Conservation (phyloP, 1,140 invertebrate species). For the Diabrotica virgifera region DNA sequence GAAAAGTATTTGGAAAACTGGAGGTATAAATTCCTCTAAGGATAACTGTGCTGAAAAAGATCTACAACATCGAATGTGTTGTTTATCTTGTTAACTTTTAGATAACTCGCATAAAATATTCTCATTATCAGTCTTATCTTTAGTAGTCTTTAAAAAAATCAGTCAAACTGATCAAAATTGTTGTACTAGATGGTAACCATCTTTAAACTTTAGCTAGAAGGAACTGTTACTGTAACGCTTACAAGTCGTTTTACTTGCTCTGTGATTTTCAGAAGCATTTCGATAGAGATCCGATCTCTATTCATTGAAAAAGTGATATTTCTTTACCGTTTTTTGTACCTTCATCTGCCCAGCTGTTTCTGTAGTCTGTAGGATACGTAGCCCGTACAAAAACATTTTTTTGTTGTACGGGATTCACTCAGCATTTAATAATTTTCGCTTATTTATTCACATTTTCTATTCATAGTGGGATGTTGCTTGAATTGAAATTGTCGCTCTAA, state of each 20-base stretch:
- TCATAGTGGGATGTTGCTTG: constrained; percentile 27
- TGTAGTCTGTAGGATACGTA: constrained; percentile 6
- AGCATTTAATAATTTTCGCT: constrained; percentile 22
- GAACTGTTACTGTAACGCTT: neutral
- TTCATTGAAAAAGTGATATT: constrained; percentile 17
- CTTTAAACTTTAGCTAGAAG: neutral
- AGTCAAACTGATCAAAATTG: constrained; percentile 6
- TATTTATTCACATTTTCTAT: constrained; percentile 28
- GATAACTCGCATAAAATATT: too few relatives aligned
- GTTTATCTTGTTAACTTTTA: too few relatives aligned
- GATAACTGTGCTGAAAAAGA: too few relatives aligned
- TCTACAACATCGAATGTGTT: too few relatives aligned
- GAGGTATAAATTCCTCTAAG: too few relatives aligned
- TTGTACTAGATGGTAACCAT: constrained; percentile 4
- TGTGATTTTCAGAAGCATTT: constrained; percentile 13
- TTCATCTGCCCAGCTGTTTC: constrained; percentile 27
- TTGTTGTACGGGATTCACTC: constrained; percentile 12
- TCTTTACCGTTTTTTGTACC: constrained; percentile 8
- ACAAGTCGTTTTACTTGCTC: constrained; percentile 5
- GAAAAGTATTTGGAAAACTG: too few relatives aligned
- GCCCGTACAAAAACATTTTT: neutral
- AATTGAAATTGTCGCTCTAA: constrained; percentile 17
- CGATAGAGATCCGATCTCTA: constrained; percentile 4
- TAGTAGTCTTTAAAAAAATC: neutral
- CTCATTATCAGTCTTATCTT: too few relatives aligned